Percentiles rank a stretch among this genome's conserved stretches.
Conservation (phyloP, 2,113 vertebrate species). For the Nothoprocta pentlandii region DNA sequence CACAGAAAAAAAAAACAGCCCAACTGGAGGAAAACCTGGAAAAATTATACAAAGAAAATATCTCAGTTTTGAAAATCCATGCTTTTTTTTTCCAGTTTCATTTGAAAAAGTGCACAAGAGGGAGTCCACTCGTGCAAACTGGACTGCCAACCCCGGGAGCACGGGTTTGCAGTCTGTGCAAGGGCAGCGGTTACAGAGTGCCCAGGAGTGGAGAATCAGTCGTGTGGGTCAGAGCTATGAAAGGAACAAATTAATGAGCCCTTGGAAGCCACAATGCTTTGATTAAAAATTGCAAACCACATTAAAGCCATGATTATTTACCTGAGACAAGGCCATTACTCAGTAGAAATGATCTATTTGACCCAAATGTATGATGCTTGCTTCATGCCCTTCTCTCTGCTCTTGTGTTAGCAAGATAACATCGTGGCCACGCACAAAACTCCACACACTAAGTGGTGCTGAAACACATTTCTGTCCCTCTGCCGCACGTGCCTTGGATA, state of each 20-base stretch:
- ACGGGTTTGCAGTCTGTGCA: neutral
- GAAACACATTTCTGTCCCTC: neutral
- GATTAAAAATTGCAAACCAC: slow-evolving; percentile 27
- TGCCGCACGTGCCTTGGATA: neutral
- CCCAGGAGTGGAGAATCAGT: neutral
- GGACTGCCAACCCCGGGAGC: neutral
- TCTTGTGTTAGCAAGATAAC: neutral
- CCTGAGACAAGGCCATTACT: slow-evolving; percentile 11
- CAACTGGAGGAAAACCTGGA: neutral
- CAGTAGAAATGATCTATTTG: slow-evolving; percentile 1
- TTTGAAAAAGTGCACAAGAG: neutral
- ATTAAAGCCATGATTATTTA: neutral
- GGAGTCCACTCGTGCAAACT: neutral
- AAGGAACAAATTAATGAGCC: slow-evolving; percentile 8
- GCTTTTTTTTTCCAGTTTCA: neutral
- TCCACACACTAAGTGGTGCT: neutral
- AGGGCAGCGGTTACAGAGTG: neutral
- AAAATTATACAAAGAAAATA: neutral
- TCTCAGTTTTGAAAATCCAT: neutral
- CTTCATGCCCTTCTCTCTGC: neutral
- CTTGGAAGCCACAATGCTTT: neutral
- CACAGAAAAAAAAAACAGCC: neutral
- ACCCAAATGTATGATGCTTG: neutral
- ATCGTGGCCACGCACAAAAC: neutral
- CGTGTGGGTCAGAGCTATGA: neutral